phyloP scores from a whole-genome alignment of 2,888 invertebrate genomes.

The Ischnura elegans region DNA sequence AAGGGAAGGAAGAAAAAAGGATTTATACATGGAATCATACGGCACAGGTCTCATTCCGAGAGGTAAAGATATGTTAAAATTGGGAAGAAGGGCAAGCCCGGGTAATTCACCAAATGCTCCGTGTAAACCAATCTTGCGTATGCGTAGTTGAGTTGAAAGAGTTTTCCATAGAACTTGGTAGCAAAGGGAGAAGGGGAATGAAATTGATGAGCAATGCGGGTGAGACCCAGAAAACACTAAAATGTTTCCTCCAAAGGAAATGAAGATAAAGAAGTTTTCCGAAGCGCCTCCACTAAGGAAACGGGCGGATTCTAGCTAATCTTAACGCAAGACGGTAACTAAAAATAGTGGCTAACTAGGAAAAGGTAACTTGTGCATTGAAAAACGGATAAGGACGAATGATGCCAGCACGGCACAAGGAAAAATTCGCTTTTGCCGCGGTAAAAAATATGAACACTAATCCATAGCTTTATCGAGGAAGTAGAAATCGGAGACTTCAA shows the following conservation, averaged over 20 bases:
- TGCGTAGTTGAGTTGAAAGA: too few relatives aligned
- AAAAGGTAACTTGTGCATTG: background rate
- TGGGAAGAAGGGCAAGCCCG: too few relatives aligned
- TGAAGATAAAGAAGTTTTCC: background rate
- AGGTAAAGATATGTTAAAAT: too few relatives aligned
- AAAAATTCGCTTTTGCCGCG: background rate
- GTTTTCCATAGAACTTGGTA: too few relatives aligned
- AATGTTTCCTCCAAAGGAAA: background rate
- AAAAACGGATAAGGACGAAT: background rate
- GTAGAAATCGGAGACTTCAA: too few relatives aligned
- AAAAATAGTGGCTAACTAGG: background rate
- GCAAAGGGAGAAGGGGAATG: background rate
- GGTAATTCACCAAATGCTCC: too few relatives aligned
- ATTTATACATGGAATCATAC: too few relatives aligned
- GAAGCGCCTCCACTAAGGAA: background rate
- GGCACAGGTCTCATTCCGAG: too few relatives aligned
- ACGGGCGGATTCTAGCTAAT: background rate
- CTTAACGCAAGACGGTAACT: background rate
- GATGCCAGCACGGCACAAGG: background rate
- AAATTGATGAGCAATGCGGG: background rate
- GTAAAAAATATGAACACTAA: too few relatives aligned
- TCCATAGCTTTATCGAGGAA: too few relatives aligned
- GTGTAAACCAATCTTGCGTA: too few relatives aligned
- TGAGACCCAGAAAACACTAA: background rate
- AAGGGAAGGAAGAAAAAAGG: too few relatives aligned